Percentiles rank a stretch among this genome's conserved stretches.
Evolutionary conservation across 2,888 invertebrate genomes (phyloP).

Genomic region (Clanis bilineata): DNA sequence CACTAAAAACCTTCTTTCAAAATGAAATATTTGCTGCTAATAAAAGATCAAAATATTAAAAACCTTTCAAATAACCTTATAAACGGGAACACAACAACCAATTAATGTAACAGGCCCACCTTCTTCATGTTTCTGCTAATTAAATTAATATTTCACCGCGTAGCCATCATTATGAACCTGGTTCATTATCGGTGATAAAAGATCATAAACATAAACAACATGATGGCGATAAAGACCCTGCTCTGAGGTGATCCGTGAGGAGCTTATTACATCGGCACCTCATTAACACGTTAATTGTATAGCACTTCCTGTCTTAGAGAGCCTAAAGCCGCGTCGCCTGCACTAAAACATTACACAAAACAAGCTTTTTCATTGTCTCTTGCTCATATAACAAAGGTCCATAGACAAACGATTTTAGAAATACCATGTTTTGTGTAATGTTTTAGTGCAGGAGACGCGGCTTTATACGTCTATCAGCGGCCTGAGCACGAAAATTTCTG

Average conservation of each 20-base stretch:
- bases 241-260: background rate
- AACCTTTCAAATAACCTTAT: background rate
- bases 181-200: background rate
- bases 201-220: background rate
- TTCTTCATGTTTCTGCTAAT: background rate
- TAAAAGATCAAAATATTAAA: background rate
- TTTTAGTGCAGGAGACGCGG: no score
- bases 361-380: no score
- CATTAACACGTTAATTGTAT: background rate
- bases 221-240: background rate
- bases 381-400: no score
- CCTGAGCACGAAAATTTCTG: no score
- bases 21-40: no score
- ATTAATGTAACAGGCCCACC: background rate
- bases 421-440: no score
- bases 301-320: background rate
- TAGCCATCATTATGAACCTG: background rate
- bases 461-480: no score
- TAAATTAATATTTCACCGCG: conserved; percentile 2
- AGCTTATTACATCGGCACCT: background rate
- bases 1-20: no score
- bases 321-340: no score
- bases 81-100: background rate
- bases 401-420: no score
- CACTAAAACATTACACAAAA: no score